Base-by-base conservation (phyloP, 2,888 invertebrate species). In the Oscheius myriophilus region DNA sequence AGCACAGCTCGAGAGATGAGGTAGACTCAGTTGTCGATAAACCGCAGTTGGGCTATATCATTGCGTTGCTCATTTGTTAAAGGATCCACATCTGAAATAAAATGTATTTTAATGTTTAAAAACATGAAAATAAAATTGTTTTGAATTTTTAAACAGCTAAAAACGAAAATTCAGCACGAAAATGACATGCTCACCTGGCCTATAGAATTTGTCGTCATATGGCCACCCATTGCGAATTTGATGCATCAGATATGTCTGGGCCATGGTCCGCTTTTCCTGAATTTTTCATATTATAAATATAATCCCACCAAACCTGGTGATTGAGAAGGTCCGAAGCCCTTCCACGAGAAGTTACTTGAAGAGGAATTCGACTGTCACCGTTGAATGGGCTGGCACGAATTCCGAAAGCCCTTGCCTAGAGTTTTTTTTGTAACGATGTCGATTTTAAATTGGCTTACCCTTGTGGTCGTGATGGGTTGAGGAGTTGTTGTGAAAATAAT, bases 221-320 rank as follows among this genome's bases (percentile, higher is more conserved):
- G 85, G 85, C 85, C 85, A 85, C 58, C 85, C 85, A 58, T 80
- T 76, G 63, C 79, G 78, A 66, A 86, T 83, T 67, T 83, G 81
- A 55, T 84, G 76, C 57, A 81, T 74, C 18, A 85, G 63, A 63
- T 76, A 77, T 25, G 79, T 71, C 59, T 84, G 79, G 16, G 79
- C 84, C 58, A 80, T 64, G 18, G 66, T 74, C 51, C 73, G 76
- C 64, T 75, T 76, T 41, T 81, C 69, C 70, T 74, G 18, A 39
- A 64, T 58, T 12, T 23, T 26, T 54, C 18, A 26, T 11, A n/a
- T 33, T 39, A 11, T 52, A 25, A 52, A 52, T 14, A 21, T 21
- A 57, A 1, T 57, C 25, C 16, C 18, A n/a, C n/a, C 23, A 16
- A 39, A 63, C 63, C 39, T 61, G 49, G 18, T n/a, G 49, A 21